Percentiles rank a stretch among this genome's conserved stretches.
Conservation (phyloP, 2,797 vertebrate species). For the Danio kyathit region DNA sequence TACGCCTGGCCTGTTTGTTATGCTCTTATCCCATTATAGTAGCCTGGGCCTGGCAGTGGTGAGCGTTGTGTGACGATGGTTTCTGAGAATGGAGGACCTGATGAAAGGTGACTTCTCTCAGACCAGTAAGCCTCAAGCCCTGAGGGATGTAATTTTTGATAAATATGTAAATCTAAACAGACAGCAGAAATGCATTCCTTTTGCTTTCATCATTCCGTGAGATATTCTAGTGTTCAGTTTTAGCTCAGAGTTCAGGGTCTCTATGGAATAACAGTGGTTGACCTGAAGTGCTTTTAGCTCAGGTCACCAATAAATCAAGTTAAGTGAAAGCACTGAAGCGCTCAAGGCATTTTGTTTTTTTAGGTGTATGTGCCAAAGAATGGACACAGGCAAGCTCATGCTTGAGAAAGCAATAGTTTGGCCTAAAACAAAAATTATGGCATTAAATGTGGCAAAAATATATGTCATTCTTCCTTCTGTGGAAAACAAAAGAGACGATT, state of each 20-base stretch:
- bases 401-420: constrained; percentile 4
- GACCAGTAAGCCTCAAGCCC: constrained; percentile 2
- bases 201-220: constrained; percentile 26
- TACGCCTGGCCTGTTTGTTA: constrained; percentile 10
- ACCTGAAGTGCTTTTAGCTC: constrained; percentile 37
- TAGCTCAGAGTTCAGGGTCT: background rate
- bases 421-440: background rate
- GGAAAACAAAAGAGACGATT: background rate
- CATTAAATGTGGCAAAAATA: background rate
- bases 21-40: constrained; percentile 27
- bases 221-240: constrained; percentile 6
- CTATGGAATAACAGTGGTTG: constrained; percentile 25
- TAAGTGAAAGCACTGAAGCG: constrained; percentile 32
- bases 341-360: constrained; percentile 31
- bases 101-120: constrained; percentile 58
- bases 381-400: constrained; percentile 28
- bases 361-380: constrained; percentile 9
- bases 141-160: constrained; percentile 20
- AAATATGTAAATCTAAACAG: constrained; percentile 30
- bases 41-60: background rate
- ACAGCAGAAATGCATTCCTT: constrained; percentile 20
- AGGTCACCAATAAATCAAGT: constrained; percentile 43
- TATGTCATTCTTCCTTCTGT: background rate
- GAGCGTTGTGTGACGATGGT: background rate
- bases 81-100: constrained; percentile 45